phyloP scores from a whole-genome alignment of 2,113 vertebrate genomes.

The Craseonycteris thonglongyai region DNA sequence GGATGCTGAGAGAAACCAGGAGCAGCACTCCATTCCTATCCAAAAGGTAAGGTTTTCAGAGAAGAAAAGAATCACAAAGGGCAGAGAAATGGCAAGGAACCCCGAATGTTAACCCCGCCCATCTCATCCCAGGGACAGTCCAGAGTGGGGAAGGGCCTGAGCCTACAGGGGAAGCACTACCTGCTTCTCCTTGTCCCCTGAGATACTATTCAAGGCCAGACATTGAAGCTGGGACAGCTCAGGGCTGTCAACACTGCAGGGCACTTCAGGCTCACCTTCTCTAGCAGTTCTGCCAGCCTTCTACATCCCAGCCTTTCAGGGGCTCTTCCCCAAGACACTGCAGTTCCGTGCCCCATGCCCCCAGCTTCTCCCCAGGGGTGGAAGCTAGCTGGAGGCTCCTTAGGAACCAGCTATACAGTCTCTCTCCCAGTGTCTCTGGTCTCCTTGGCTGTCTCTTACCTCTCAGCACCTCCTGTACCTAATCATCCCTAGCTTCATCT shows the following conservation, averaged over 20 bases:
- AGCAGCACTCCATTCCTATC: neutral
- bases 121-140: neutral
- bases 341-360: neutral
- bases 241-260: neutral
- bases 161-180: neutral
- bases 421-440: neutral
- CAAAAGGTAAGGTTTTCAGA: neutral
- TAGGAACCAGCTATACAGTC: neutral
- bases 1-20: neutral
- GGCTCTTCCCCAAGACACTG: neutral
- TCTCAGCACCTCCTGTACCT: neutral
- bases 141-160: neutral
- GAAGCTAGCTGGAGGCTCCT: neutral
- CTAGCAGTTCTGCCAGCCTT: neutral
- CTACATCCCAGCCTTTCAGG: neutral
- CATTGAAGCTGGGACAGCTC: neutral
- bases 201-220: accelerated
- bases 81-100: neutral
- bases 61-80: neutral
- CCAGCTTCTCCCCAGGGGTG: neutral
- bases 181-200: neutral
- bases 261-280: neutral
- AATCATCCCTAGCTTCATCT: neutral
- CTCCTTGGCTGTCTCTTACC: neutral
- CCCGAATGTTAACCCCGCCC: neutral